These are phyloP conservation scores for Temnothorax curvispinosus DNA, from an alignment of 1,140 invertebrate species.

Conservation along the genomic window DNA sequence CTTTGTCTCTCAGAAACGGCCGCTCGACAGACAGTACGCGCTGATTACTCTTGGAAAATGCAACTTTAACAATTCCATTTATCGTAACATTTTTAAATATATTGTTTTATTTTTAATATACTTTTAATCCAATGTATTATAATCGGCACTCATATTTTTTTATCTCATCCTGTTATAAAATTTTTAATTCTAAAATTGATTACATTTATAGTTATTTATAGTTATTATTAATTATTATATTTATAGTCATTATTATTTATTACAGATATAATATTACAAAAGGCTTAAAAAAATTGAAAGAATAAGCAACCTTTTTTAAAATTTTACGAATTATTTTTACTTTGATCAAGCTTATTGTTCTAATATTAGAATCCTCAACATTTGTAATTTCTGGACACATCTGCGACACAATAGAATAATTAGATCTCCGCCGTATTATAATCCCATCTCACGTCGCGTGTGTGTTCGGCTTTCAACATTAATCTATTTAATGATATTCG, in stretches of 20 bases:
- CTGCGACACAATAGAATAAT: constrained; percentile 17
- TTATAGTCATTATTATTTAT: not conserved
- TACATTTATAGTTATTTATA: not conserved
- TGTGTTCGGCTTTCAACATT: constrained; percentile 17
- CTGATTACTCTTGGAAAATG: constrained; percentile 12
- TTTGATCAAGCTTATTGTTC: not conserved
- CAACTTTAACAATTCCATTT: not conserved
- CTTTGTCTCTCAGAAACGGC: constrained; percentile 23
- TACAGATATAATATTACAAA: not conserved
- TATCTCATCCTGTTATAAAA: not conserved
- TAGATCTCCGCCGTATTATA: constrained; percentile 25
- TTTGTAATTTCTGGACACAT: not conserved
- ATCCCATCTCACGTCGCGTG: not conserved
- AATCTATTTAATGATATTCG: constrained; percentile 49
- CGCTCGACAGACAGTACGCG: not conserved
- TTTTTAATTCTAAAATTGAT: not conserved
- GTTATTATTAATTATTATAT: not conserved
- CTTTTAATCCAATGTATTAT: not conserved
- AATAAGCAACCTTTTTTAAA: not conserved
- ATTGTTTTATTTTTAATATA: not conserved
- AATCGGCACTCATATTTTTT: not conserved
- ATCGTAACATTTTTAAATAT: not conserved
- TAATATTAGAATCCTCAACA: not conserved
- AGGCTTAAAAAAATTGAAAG: not conserved
- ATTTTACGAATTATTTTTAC: not conserved